Percentiles rank a stretch among this genome's conserved stretches.
phyloP scores from a whole-genome alignment of 2,888 invertebrate species.

The Lasioglossum villosulum region DNA sequence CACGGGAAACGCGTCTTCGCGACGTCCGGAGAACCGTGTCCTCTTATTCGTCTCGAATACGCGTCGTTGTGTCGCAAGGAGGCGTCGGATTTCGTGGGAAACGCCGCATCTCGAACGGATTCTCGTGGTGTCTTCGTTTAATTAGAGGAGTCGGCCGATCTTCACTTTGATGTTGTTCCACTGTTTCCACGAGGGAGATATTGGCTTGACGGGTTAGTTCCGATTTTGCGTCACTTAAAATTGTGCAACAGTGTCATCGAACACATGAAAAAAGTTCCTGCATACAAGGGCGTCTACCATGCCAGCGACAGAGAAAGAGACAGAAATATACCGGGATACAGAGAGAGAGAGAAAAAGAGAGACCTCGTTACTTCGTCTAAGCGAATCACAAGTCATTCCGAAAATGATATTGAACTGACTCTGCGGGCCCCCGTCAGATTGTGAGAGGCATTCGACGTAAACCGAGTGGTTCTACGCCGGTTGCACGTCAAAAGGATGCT shows the following conservation, averaged over 20 bases:
- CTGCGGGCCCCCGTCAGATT: not conserved
- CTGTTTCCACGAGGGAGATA: not conserved
- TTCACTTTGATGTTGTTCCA: not conserved
- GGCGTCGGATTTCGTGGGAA: not conserved
- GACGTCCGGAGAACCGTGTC: constrained; percentile 26
- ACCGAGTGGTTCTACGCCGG: constrained; percentile 33
- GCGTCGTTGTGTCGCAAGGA: not conserved
- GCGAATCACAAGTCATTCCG: constrained; percentile 10
- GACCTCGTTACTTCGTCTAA: not conserved
- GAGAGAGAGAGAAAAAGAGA: not conserved
- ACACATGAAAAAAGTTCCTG: no score
- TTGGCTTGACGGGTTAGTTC: not conserved
- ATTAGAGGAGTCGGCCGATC: not conserved
- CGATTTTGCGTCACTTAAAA: no score
- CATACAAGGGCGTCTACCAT: no score
- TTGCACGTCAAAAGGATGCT: constrained; percentile 51
- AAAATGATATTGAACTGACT: constrained; percentile 33
- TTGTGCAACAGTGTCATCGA: not conserved
- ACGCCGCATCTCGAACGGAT: not conserved
- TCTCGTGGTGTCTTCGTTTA: not conserved
- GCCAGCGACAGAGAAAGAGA: no score
- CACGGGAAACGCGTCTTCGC: constrained; percentile 45
- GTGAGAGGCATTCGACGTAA: constrained; percentile 41
- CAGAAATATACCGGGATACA: not conserved
- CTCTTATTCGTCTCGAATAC: constrained; percentile 18